Conservation (phyloP, 1,140 invertebrate species). For the Plodia interpunctella region DNA sequence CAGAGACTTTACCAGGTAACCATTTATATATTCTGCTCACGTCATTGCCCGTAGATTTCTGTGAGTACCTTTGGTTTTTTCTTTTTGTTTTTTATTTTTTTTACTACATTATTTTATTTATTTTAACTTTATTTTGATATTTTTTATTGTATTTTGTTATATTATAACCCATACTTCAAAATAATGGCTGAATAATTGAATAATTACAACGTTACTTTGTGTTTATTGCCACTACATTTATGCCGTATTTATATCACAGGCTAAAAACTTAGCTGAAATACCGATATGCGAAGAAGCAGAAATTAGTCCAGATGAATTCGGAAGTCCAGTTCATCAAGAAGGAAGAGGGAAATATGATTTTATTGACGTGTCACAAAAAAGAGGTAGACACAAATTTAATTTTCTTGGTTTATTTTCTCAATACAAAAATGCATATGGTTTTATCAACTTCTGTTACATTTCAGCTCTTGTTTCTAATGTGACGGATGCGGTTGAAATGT, state of each 20-base stretch:
- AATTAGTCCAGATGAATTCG: slow-evolving; percentile 77
- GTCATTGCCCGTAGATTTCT: slow-evolving; percentile 58
- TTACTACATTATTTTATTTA: slow-evolving; percentile 16
- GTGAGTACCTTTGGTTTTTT: slow-evolving; percentile 67
- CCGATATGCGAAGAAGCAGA: slow-evolving; percentile 80
- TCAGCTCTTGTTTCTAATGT: slow-evolving; percentile 81
- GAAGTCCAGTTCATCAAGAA: slow-evolving; percentile 70
- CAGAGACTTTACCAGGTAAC: slow-evolving; percentile 77
- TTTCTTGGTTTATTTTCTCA: no score
- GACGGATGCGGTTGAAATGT: slow-evolving; percentile 81
- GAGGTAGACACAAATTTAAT: slow-evolving; percentile 43
- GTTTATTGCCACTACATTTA: slow-evolving; percentile 16
- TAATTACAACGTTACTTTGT: no score
- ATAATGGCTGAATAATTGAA: no score
- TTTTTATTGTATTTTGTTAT: neutral
- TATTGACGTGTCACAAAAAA: slow-evolving; percentile 73
- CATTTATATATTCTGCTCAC: slow-evolving; percentile 38
- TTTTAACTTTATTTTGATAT: slow-evolving; percentile 16
- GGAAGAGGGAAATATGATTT: slow-evolving; percentile 64
- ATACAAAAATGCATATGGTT: no score
- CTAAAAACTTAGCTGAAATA: slow-evolving; percentile 78
- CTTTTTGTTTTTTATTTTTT: slow-evolving; percentile 21
- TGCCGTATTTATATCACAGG: slow-evolving; percentile 50
- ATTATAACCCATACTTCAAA: neutral
- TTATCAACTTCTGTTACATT: slow-evolving; percentile 28